These are phyloP conservation scores for Crotalus horridus DNA, from an alignment of 2,113 vertebrate genomes.

Conservation along the genomic window DNA sequence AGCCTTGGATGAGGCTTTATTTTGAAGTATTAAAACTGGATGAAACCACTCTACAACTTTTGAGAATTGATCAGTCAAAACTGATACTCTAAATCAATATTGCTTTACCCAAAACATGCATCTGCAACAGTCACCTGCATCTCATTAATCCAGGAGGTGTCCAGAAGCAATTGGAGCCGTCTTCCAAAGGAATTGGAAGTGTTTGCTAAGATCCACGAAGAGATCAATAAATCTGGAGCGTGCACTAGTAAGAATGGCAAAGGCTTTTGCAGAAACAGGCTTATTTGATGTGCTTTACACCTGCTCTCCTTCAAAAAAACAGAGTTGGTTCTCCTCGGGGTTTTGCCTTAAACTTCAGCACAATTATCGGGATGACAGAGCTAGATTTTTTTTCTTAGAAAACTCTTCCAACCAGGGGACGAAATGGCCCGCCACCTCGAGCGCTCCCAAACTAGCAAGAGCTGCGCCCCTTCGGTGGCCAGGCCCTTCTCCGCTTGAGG, in stretches of 20 bases:
- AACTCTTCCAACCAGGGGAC: slow-evolving; percentile 17
- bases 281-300: slow-evolving; percentile 45
- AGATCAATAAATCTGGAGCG: background rate
- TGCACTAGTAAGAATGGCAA: slow-evolving; percentile 13
- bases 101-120: slow-evolving; percentile 1
- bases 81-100: slow-evolving; percentile 29
- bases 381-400: background rate
- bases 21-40: accelerated
- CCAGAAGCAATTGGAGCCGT: slow-evolving; percentile 38
- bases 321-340: slow-evolving; percentile 46
- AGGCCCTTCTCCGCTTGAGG: slow-evolving; percentile 35
- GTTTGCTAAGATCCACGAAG: background rate
- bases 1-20: background rate
- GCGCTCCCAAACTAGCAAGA: slow-evolving; percentile 18
- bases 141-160: slow-evolving; percentile 54
- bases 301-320: background rate
- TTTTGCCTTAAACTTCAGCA: slow-evolving; percentile 54
- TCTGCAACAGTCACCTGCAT: slow-evolving; percentile 48
- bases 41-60: background rate
- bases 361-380: slow-evolving; percentile 36
- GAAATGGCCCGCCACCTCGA: slow-evolving; percentile 25
- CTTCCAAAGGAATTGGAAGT: slow-evolving; percentile 4
- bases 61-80: background rate
- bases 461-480: slow-evolving; percentile 51
- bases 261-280: slow-evolving; percentile 41